Evolutionary conservation across 2,113 vertebrate genomes (phyloP).

Genomic region (Ailurus styani): DNA sequence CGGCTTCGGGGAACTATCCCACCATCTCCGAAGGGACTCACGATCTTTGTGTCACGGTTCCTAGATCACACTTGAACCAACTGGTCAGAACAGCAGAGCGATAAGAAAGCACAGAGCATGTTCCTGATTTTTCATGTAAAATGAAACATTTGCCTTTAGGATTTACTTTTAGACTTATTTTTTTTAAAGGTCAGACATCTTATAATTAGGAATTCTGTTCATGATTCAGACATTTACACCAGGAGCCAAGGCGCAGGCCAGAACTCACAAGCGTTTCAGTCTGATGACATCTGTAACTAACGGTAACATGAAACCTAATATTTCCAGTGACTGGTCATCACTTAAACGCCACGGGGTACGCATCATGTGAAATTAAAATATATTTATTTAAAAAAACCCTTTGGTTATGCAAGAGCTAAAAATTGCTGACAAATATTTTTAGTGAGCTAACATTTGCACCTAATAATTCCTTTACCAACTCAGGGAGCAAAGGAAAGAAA

Average conservation of each 20-base stretch:
- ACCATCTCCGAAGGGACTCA: fast-evolving
- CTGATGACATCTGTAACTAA: fast-evolving
- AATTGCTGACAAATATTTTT: neutral
- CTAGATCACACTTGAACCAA: fast-evolving
- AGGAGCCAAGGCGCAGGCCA: neutral
- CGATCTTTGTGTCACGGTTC: fast-evolving
- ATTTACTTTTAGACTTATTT: neutral
- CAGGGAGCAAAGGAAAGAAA: neutral
- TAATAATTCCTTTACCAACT: neutral
- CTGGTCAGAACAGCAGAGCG: fast-evolving
- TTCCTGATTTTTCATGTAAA: neutral
- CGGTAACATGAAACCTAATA: fast-evolving
- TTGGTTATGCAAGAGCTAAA: neutral
- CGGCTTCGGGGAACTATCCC: neutral
- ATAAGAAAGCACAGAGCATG: fast-evolving
- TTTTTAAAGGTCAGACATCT: neutral
- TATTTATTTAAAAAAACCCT: neutral
- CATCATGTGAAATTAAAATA: fast-evolving
- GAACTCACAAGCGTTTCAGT: neutral
- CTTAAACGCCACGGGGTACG: neutral
- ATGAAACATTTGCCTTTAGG: neutral
- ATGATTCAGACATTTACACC: neutral
- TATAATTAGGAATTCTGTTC: neutral
- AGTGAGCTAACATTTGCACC: neutral
- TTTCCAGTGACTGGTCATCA: neutral